These are phyloP conservation scores for Heliconius nattereri DNA, from an alignment of 1,140 invertebrate genomes.

Conservation along the genomic window DNA sequence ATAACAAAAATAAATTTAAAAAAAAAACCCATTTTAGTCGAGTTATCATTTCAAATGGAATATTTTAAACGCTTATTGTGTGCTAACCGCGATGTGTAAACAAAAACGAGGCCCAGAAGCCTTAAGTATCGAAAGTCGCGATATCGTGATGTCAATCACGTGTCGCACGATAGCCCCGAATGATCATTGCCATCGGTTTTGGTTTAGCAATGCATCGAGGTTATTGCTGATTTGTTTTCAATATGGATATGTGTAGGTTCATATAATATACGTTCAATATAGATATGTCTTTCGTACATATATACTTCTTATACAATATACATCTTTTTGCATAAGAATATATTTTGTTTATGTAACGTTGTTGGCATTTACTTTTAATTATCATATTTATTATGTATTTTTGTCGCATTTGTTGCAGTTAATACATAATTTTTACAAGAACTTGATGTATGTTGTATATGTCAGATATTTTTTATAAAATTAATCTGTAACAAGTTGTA, in stretches of 20 bases:
- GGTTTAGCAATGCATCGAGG: constrained; percentile 27
- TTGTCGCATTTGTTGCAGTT: background rate
- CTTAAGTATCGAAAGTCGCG: constrained; percentile 37
- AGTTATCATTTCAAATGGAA: constrained; percentile 1
- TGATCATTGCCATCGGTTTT: constrained; percentile 30
- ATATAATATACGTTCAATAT: too few species aligned
- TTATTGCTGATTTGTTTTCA: background rate
- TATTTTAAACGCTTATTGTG: background rate
- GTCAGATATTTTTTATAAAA: constrained; percentile 16
- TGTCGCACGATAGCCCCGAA: constrained; percentile 23
- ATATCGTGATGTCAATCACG: constrained; percentile 35
- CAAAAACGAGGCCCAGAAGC: constrained; percentile 24
- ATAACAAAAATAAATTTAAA: background rate
- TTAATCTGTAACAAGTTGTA: background rate
- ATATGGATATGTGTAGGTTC: too few species aligned
- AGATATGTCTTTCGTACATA: too few species aligned
- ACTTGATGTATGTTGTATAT: background rate
- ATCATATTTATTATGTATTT: background rate
- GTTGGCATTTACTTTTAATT: background rate
- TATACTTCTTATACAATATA: too few species aligned
- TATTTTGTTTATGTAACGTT: background rate
- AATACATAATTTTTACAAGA: background rate
- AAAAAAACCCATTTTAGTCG: background rate
- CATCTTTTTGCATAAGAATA: too few species aligned
- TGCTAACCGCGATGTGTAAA: constrained; percentile 29